Evolutionary conservation across 2,888 invertebrate genomes (phyloP), one percentile per base, ranked within the genome.

Genomic region (Erebia epiphron): DNA sequence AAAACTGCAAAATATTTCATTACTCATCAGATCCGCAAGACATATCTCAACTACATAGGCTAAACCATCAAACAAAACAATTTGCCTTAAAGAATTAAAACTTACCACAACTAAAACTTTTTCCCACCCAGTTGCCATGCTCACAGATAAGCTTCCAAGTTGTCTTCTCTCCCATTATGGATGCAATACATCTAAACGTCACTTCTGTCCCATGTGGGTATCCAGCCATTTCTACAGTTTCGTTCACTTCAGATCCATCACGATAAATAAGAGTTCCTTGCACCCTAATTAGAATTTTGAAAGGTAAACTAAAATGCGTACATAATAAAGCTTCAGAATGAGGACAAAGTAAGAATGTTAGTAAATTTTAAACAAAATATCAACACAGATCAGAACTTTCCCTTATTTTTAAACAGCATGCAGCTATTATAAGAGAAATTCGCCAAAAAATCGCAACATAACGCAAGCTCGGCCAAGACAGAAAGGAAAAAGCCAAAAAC

Each of bases 131-230:
- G 77, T 95, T 95, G 0, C 97, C 97, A 79, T 97, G 96, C 82
- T 97, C 97, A 79, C 97, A 98, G 69, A 96, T 95, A 35, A 97
- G 96, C 78, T 96, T 96, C 98, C 98, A 98, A 0, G 97, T 96
- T 41, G 96, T 96, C 81, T 96, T 96, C 87, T 97, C 97, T 0
- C 96, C 97, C 92, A 97, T 96, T 58, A 96, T 96, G 75, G 96
- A 96, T 1, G 96, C 96, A 76, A 97, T 97, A 83, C 98, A 98
- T 79, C 96, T 95, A 86, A 97, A 98, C 8, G 96, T 96, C 66
- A 97, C 96, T 88, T 97, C 97, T 0, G 97, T 96, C 0, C 97
- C 97, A 79, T 97, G 97, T 5, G 97, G 96, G 82, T 97, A 97
- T 8, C 94, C 95, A 68, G 95, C 95, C 75, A 95, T 84, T 4